Evolutionary conservation across 2,113 vertebrate genomes (phyloP).

Genomic region (Petroica traversi): DNA sequence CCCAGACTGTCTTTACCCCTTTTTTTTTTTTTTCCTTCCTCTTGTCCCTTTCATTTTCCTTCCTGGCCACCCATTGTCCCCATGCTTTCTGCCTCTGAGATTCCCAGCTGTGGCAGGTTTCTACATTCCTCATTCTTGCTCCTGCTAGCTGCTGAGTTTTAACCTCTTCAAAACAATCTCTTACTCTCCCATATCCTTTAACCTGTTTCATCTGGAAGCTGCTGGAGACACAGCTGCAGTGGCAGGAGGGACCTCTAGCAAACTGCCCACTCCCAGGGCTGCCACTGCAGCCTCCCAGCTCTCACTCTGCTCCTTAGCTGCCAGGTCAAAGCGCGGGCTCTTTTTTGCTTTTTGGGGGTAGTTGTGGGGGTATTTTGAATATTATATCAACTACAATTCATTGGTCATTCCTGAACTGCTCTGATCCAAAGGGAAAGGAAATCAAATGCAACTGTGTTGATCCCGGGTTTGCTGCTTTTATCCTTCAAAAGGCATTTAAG

Average conservation of each 20-base stretch:
- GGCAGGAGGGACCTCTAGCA: fast-evolving
- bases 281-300: not conserved
- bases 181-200: not conserved
- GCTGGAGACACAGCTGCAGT: not conserved
- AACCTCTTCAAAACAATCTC: not conserved
- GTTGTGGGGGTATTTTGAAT: not conserved
- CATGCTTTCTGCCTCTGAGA: not conserved
- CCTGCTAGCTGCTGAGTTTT: not conserved
- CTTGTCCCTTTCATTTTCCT: not conserved
- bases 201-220: not conserved
- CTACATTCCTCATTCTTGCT: not conserved
- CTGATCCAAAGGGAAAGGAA: not conserved
- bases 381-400: not conserved
- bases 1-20: not conserved
- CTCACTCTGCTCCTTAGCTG: not conserved
- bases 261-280: not conserved
- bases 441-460: conserved; percentile 25
- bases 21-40: not conserved
- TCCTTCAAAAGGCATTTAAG: conserved; percentile 22
- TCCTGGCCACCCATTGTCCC: not conserved
- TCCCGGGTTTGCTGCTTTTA: not conserved
- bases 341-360: not conserved
- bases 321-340: not conserved
- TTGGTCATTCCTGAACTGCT: not conserved
- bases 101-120: not conserved